Conservation (phyloP, 2,113 vertebrate species). For the Chunga burmeisteri region DNA sequence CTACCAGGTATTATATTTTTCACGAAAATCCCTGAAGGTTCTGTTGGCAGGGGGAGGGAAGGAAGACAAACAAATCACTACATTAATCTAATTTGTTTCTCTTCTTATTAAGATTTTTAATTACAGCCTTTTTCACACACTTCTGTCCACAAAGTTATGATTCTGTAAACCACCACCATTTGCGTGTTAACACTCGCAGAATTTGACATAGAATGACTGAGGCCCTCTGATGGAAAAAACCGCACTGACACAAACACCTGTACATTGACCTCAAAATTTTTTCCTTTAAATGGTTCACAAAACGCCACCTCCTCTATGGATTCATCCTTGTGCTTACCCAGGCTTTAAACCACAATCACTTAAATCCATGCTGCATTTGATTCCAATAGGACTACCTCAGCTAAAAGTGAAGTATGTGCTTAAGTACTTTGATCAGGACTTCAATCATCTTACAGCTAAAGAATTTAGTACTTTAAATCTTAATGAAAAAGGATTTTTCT, state of each 20-base stretch:
- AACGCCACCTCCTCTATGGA: background rate
- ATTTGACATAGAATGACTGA: background rate
- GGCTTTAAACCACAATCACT: constrained; percentile 43
- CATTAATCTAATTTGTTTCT: background rate
- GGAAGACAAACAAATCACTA: background rate
- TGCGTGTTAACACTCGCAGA: background rate
- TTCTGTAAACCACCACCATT: background rate
- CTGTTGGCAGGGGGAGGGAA: constrained; percentile 36
- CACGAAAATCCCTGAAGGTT: constrained; percentile 85
- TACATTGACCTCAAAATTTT: background rate
- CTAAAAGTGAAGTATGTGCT: constrained; percentile 40
- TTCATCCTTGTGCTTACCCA: background rate
- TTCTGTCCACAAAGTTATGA: background rate
- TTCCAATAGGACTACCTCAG: constrained; percentile 42
- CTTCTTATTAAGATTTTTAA: background rate
- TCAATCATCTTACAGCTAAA: constrained; percentile 40
- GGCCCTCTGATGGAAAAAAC: background rate
- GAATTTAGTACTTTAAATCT: constrained; percentile 44
- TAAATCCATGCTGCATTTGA: constrained; percentile 42
- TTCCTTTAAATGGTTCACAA: background rate
- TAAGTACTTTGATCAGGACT: constrained; percentile 59
- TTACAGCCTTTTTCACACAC: background rate
- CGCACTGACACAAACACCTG: background rate
- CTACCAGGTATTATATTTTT: constrained; percentile 86
- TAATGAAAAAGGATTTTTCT: constrained; percentile 25